Base-by-base conservation (phyloP, 2,888 invertebrate species). In the Trachelus stipa region DNA sequence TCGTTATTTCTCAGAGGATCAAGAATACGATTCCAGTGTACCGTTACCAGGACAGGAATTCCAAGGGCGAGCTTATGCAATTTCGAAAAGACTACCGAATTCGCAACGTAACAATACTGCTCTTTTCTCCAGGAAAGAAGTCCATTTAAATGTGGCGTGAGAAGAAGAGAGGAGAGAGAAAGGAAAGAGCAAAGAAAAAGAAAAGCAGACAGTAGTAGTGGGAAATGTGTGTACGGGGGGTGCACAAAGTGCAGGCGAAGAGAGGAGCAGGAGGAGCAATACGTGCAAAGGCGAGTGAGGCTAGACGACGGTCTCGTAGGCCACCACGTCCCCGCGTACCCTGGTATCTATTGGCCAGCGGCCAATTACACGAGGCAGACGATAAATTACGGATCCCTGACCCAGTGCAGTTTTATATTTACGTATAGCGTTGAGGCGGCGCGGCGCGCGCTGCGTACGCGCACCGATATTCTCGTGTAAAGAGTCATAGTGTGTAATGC, bases 351-450 rank as follows among this genome's bases (percentile, higher is more conserved):
- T 90, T 90, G 90, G 90, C 89, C 80, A 80, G 77, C 83, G 83
- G 88, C 89, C 90, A 90, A 89, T 88, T 86, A 87, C 86, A 84
- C 85, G 84, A 86, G 86, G 85, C 87, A 87, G 85, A 86, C 88
- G 88, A 90, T 90, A 90, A 90, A 90, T 90, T 88, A 88, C 87
- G 88, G 86, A 90, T 90, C 90, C 89, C 90, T 91, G 91, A 91
- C 91, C 91, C 90, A 91, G 90, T 91, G 90, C 87, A 90, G 90
- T 89, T 90, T 89, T 90, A 90, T 90, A 90, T 90, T 89, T 88
- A 89, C 87, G 84, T 82, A 81, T 74, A 77, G 82, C 81, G 82
- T 79, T 79, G 76, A 75, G 78, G 77, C 79, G 75, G 81, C 74
- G 40, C 35, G 73, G 75, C 73, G 69, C 73, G 35, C 68, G 75